Evolutionary conservation across 2,797 vertebrate genomes (phyloP), one percentile per base, ranked within the genome.

Genomic region (Notolepis coatsorum): DNA sequence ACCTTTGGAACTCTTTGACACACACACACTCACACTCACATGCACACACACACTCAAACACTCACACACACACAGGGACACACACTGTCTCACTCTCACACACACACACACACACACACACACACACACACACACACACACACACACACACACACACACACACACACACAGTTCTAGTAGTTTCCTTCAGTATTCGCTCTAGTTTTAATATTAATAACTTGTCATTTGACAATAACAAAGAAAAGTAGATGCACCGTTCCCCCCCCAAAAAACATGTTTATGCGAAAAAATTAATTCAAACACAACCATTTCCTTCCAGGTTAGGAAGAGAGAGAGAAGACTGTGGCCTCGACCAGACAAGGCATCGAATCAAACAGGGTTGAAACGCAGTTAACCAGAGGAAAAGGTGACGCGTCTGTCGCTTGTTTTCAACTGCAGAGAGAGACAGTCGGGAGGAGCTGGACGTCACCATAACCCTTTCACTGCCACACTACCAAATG

Each of bases 351-450:
- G n/a, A n/a, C n/a, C n/a, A n/a, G n/a, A n/a, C n/a, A n/a, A n/a
- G n/a, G n/a, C n/a, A n/a, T n/a, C n/a, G n/a, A n/a, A n/a, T n/a
- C n/a, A n/a, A n/a, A n/a, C n/a, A n/a, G n/a, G n/a, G n/a, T n/a
- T n/a, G n/a, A n/a, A n/a, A n/a, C n/a, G n/a, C n/a, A n/a, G n/a
- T 43, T 3, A 0, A 47, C 15, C 38, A 59, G 4, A 53, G 10
- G 52, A 60, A 31, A 28, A 66, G 54, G 51, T 73, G 31, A 70
- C 69, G 60, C 60, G 65, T 72, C 52, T 30, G 23, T 28, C 50
- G 13, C 62, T 68, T 73, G 50, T 56, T 69, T 72, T 80, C 3
- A 0, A 46, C 56, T 61, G 33, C 18, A 18, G 61, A 58, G 71
- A 41, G 54, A 42, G 54, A 76, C 23, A 2, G 21, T 23, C 4